These are phyloP conservation scores for Linurgus olivaceus DNA, from an alignment of 2,797 vertebrate genomes.

Conservation along the genomic window DNA sequence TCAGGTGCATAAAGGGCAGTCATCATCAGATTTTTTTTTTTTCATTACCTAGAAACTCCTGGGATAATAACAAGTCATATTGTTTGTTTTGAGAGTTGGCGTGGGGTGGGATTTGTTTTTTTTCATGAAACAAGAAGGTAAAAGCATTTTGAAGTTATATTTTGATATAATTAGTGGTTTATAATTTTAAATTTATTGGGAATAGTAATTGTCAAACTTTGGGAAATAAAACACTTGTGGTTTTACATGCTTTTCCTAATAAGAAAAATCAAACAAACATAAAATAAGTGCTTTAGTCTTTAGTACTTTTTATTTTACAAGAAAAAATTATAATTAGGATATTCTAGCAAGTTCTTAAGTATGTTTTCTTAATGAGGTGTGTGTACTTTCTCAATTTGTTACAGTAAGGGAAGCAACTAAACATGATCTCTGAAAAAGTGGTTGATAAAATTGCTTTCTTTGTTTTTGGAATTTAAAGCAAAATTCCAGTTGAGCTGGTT, in stretches of 20 bases:
- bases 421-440: slow-evolving; percentile 23
- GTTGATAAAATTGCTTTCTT: slow-evolving; percentile 26
- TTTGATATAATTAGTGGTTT: not conserved
- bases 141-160: not conserved
- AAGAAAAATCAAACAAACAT: not conserved
- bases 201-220: not conserved
- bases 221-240: not conserved
- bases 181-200: not conserved
- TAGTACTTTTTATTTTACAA: not conserved
- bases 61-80: slow-evolving; percentile 30
- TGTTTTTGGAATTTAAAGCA: slow-evolving; percentile 30
- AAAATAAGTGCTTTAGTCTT: not conserved
- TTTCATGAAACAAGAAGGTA: not conserved
- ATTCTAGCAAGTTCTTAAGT: not conserved
- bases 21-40: slow-evolving; percentile 50
- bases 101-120: not conserved
- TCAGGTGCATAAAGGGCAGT: slow-evolving; percentile 65
- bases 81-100: not conserved
- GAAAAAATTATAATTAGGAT: not conserved
- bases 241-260: not conserved
- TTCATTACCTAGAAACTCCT: slow-evolving; percentile 46
- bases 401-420: not conserved
- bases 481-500: slow-evolving; percentile 8
- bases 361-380: not conserved
- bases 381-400: not conserved